Evolutionary conservation across 1,140 invertebrate species (phyloP), one percentile per base, ranked within the genome.

Genomic region (Eueides isabella): DNA sequence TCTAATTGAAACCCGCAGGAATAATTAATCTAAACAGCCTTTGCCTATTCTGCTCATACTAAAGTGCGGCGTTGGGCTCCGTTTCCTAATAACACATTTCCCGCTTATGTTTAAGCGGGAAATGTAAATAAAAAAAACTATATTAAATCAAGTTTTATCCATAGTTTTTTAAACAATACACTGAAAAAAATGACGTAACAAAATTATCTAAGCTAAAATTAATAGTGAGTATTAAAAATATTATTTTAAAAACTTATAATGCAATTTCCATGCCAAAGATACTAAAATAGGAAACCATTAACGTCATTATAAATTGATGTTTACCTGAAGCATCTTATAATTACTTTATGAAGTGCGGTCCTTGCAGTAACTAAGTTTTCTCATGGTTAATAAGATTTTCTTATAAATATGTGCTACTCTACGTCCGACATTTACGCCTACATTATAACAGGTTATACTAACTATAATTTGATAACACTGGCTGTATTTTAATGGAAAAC

Each of bases 301-400:
- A 55, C 48, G 48, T 55, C 48, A 26, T 55, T 2, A 3, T 55
- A 61, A 61, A 69, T 61, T 69, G 41, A 69, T 33, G 26, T 69
- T 67, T 48, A 67, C 41, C n/a, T 41, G 67, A 35, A 33, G 67
- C 30, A 55, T 61, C 44, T 14, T 35, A 41, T 69, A 69, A 69
- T 69, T 61, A 31, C 67, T 69, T 69, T 69, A 69, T 26, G 41
- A 55, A 69, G 44, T 55, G 66, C 30, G 67, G 48, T 12, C 67
- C 67, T 61, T 4, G 19, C 33, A 61, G 44, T 33, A 33, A 61
- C 35, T 48, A 41, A 41, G 30, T 69, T 69, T 35, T 31, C 48
- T 61, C 31, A 4, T 26, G 48, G 48, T 55, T 55, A 55, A 55
- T 55, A 55, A 23, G 19, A 55, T 55, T 55, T 55, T 55, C 19